These are phyloP conservation scores for Lacerta viridis DNA, from an alignment of 2,797 vertebrate species.

Conservation along the genomic window DNA sequence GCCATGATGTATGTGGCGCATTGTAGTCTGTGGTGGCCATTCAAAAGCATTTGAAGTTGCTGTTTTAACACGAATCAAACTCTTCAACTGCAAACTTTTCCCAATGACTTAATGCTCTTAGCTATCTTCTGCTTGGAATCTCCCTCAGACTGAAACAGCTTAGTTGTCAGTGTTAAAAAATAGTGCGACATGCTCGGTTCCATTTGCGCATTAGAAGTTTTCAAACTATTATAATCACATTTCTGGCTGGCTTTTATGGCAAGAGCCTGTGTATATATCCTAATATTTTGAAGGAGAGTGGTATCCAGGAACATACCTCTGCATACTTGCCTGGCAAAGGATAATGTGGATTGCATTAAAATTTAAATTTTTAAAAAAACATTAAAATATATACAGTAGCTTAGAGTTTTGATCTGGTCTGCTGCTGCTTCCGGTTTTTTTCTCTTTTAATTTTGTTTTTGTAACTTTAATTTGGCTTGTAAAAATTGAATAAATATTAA, in stretches of 20 bases:
- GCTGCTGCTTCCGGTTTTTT: background rate
- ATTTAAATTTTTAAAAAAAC: too few species aligned
- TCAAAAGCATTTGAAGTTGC: background rate
- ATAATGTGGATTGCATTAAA: background rate
- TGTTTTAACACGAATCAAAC: background rate
- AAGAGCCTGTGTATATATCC: background rate
- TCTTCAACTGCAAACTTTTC: background rate
- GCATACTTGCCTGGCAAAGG: background rate
- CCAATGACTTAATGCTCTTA: background rate
- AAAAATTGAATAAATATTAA: background rate
- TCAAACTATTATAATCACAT: background rate
- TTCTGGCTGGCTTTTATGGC: background rate
- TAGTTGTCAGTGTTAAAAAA: background rate
- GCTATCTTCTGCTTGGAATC: background rate
- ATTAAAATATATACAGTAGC: background rate
- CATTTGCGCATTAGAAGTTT: background rate
- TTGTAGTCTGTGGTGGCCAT: background rate
- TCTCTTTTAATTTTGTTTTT: background rate
- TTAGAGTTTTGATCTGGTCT: background rate
- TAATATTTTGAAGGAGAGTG: background rate
- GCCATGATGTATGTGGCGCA: background rate
- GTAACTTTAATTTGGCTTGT: too few species aligned
- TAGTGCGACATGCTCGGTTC: background rate
- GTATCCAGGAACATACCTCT: too few species aligned
- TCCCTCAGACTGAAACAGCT: background rate